These are phyloP conservation scores for Catocala sponsa DNA, from an alignment of 2,888 invertebrate genomes.

Conservation along the genomic window DNA sequence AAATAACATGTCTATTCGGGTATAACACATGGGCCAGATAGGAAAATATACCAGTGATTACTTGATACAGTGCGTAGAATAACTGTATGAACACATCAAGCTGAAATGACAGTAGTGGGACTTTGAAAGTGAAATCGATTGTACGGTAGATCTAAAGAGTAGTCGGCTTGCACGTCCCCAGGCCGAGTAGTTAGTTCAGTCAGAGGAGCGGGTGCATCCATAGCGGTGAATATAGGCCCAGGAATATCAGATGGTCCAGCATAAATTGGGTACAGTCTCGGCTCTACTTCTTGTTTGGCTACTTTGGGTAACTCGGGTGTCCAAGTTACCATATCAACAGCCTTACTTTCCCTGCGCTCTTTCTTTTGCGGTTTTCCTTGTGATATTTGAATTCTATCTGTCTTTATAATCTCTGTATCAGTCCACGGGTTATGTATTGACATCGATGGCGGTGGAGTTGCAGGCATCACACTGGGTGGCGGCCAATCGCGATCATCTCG, in stretches of 20 bases:
- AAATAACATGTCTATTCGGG: constrained; percentile 71
- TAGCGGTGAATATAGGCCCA: constrained; percentile 61
- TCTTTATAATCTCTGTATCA: constrained; percentile 59
- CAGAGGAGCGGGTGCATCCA: constrained; percentile 69
- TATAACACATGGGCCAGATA: constrained; percentile 75
- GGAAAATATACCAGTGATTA: constrained; percentile 68
- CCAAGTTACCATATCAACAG: constrained; percentile 56
- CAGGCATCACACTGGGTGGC: constrained; percentile 69
- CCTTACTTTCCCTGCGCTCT: constrained; percentile 45
- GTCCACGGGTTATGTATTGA: constrained; percentile 62
- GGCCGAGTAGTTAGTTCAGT: constrained; percentile 77
- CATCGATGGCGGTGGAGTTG: constrained; percentile 63
- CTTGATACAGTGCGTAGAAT: constrained; percentile 67
- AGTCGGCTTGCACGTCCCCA: constrained; percentile 83
- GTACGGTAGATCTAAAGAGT: constrained; percentile 80
- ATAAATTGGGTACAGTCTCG: constrained; percentile 72
- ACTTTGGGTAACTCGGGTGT: constrained; percentile 62
- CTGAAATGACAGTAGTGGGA: constrained; percentile 84
- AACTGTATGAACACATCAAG: constrained; percentile 76
- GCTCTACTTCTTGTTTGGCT: constrained; percentile 58
- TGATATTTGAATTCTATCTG: constrained; percentile 68
- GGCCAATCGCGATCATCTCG: constrained; percentile 73
- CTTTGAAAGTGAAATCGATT: constrained; percentile 85
- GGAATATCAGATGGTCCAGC: constrained; percentile 55
- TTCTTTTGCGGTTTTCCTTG: constrained; percentile 38